These are phyloP conservation scores for Phainopepla nitens DNA, from an alignment of 2,113 vertebrate genomes.

Conservation along the genomic window DNA sequence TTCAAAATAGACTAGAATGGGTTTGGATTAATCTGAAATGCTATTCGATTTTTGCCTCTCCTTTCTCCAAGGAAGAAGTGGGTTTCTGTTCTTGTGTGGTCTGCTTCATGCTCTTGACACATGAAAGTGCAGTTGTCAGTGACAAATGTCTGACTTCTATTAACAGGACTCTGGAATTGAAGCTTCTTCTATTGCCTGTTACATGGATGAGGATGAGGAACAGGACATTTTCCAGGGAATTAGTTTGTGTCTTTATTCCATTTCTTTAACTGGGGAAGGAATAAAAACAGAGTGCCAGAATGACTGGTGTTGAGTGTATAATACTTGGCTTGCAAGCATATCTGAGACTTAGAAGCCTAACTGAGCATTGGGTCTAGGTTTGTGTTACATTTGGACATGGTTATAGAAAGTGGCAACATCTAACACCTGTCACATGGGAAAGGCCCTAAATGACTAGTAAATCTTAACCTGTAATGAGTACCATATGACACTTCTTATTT, in stretches of 20 bases:
- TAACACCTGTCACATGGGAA: slow-evolving; percentile 33
- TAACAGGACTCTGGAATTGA: not conserved
- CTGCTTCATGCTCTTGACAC: not conserved
- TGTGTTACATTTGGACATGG: slow-evolving; percentile 26
- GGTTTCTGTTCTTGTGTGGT: slow-evolving; percentile 24
- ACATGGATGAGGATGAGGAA: not conserved
- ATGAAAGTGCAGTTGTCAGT: not conserved
- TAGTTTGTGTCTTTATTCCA: not conserved
- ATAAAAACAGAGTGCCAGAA: not conserved
- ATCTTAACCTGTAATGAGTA: slow-evolving; percentile 52
- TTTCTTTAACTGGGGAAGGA: not conserved
- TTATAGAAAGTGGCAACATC: slow-evolving; percentile 42
- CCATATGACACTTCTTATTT: slow-evolving; percentile 51
- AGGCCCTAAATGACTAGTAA: slow-evolving; percentile 39
- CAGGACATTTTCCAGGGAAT: not conserved
- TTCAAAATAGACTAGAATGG: not conserved
- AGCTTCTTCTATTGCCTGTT: not conserved
- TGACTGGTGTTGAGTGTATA: not conserved
- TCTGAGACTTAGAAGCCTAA: not conserved
- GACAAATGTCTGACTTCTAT: not conserved
- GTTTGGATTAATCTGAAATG: not conserved
- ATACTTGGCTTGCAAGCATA: not conserved
- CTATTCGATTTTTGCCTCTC: not conserved
- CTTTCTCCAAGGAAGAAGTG: not conserved
- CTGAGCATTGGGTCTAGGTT: not conserved